Percentiles rank a stretch among this genome's conserved stretches.
Conservation (phyloP, 2,888 invertebrate genomes). For the Ochlodes sylvanus region DNA sequence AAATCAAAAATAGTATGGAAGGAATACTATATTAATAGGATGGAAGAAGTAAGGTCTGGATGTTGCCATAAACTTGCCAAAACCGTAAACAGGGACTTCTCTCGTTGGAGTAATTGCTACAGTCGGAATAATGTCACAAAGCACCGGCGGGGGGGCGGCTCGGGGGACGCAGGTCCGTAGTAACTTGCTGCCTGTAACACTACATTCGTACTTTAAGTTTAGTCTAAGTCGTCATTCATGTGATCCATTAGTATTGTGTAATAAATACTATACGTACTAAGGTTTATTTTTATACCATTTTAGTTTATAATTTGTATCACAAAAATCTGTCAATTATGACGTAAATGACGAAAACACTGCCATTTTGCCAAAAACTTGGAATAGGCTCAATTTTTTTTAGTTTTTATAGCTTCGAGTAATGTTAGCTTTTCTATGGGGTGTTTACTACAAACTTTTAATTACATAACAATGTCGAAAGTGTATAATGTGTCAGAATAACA, state of each 20-base stretch:
- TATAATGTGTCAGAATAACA: slow-evolving; percentile 22
- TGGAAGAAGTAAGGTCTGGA: background rate
- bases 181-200: background rate
- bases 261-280: slow-evolving; percentile 51
- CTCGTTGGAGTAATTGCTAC: background rate
- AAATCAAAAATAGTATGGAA: too few species aligned
- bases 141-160: too few species aligned
- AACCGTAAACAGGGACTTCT: background rate
- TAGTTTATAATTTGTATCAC: slow-evolving; percentile 53
- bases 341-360: slow-evolving; percentile 63
- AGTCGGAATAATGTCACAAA: background rate
- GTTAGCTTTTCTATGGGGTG: slow-evolving; percentile 16
- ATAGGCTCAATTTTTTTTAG: slow-evolving; percentile 30
- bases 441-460: slow-evolving; percentile 6
- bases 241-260: slow-evolving; percentile 63
- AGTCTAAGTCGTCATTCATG: slow-evolving; percentile 72
- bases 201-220: slow-evolving; percentile 48
- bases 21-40: too few species aligned
- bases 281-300: slow-evolving; percentile 78
- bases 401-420: slow-evolving; percentile 24
- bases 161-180: background rate
- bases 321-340: slow-evolving; percentile 49
- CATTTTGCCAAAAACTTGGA: slow-evolving; percentile 55
- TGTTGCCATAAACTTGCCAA: slow-evolving; percentile 1
- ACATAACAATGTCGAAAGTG: slow-evolving; percentile 1